Percentiles rank a stretch among this genome's conserved stretches.
These are phyloP conservation scores for Poeciliopsis gracilis DNA, from an alignment of 2,797 vertebrate genomes.

Conservation along the genomic window DNA sequence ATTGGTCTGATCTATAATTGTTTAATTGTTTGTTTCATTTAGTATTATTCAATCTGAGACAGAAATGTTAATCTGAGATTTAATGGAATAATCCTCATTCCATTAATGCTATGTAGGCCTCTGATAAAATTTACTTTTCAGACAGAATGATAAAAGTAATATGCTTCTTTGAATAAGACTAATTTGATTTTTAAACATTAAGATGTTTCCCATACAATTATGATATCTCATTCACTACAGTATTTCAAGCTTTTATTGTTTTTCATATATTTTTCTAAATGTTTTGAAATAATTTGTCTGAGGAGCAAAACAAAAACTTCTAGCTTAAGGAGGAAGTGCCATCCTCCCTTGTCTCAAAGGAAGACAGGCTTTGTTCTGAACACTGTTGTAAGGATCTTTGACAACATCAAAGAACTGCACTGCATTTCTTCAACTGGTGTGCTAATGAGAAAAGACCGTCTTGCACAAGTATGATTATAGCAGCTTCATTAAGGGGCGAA, in stretches of 20 bases:
- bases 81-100: background rate
- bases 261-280: background rate
- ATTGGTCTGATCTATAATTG: background rate
- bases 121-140: background rate
- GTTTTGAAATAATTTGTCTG: constrained; percentile 54
- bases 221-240: background rate
- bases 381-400: constrained; percentile 76
- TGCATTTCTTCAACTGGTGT: constrained; percentile 57
- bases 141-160: background rate
- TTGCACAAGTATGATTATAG: constrained; percentile 73
- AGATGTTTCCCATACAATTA: background rate
- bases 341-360: constrained; percentile 72
- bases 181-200: background rate
- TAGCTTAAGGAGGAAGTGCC: constrained; percentile 64
- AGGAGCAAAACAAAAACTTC: constrained; percentile 75
- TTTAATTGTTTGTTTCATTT: background rate
- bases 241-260: background rate
- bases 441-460: constrained; percentile 78
- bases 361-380: constrained; percentile 79
- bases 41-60: background rate
- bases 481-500: constrained; percentile 66
- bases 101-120: background rate
- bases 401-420: constrained; percentile 78
- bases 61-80: background rate
- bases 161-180: background rate